A percentile compares a stretch with the other conserved stretches of the same genome.
Evolutionary conservation across 2,888 invertebrate genomes (phyloP).

Genomic region (Sepiola atlantica): DNA sequence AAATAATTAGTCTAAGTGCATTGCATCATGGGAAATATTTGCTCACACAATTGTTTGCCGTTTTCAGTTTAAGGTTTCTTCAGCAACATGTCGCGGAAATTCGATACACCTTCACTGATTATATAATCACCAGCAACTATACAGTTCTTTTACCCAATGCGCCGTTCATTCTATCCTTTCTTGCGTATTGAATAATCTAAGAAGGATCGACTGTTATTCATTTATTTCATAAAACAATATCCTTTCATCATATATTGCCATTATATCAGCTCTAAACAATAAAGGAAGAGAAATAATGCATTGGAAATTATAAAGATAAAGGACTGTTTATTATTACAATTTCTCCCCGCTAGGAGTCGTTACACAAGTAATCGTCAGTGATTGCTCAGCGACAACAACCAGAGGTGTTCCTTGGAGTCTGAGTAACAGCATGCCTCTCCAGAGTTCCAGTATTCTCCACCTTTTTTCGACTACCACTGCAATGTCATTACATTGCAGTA

Average conservation of each 20-base stretch:
- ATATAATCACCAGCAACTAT: not conserved
- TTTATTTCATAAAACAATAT: not conserved
- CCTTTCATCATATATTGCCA: not conserved
- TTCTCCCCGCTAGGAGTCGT: not conserved
- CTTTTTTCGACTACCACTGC: too few species aligned
- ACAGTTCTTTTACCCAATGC: not conserved
- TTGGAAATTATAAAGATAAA: not conserved
- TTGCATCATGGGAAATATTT: not conserved
- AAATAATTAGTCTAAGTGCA: not conserved
- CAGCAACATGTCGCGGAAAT: not conserved
- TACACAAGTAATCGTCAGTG: too few species aligned
- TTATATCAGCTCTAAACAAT: not conserved
- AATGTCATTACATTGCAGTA: too few species aligned
- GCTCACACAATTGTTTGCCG: not conserved
- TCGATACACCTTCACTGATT: conserved; percentile 5
- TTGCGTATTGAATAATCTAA: not conserved
- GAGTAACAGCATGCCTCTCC: too few species aligned
- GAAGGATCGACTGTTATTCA: not conserved
- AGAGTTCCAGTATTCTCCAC: too few species aligned
- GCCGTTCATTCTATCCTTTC: not conserved
- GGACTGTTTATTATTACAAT: not conserved
- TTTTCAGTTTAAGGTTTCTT: conserved; percentile 22
- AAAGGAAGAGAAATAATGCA: not conserved
- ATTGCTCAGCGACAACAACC: too few species aligned
- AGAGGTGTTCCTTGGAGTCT: too few species aligned